A percentile compares a stretch with the other conserved stretches of the same genome.
phyloP scores from a whole-genome alignment of 2,888 invertebrate species.

The Tricholauxania praeusta region DNA sequence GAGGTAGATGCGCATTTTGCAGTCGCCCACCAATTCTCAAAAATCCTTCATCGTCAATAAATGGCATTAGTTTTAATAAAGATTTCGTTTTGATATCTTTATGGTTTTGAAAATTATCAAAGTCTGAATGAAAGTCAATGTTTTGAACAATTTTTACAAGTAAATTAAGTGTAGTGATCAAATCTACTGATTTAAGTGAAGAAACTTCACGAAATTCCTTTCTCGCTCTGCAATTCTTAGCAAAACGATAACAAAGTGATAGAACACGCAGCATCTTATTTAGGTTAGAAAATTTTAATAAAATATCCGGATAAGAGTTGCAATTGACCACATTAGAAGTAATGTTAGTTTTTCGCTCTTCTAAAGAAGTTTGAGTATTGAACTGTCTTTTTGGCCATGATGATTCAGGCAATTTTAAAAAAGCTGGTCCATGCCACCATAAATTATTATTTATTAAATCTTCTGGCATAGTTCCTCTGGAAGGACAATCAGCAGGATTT shows the following conservation, averaged over 20 bases:
- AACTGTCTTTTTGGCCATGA: background rate
- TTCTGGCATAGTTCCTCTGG: conserved; percentile 5
- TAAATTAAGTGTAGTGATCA: conserved; percentile 1
- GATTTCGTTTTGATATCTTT: conserved; percentile 11
- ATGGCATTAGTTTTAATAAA: conserved; percentile 32
- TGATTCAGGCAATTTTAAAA: background rate
- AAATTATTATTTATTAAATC: conserved; percentile 8
- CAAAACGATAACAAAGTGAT: conserved; percentile 1
- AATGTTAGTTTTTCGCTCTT: conserved; percentile 12
- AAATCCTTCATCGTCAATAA: conserved; percentile 20
- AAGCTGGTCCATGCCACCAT: conserved; percentile 13
- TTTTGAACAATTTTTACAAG: conserved; percentile 21
- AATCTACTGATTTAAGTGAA: conserved; percentile 35
- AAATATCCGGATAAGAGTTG: background rate
- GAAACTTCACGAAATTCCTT: conserved; percentile 47
- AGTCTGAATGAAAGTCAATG: conserved; percentile 29
- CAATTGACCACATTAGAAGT: background rate
- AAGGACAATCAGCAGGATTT: conserved; percentile 13
- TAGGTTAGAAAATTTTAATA: background rate
- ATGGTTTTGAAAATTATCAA: background rate
- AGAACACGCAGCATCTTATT: background rate
- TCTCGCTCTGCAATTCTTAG: background rate
- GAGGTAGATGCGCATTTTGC: conserved; percentile 38
- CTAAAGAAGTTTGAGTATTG: background rate
- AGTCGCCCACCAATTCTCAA: conserved; percentile 41